Evolutionary conservation across 2,888 invertebrate species (phyloP), one percentile per base, ranked within the genome.

Genomic region (Lochmaea crataegi): DNA sequence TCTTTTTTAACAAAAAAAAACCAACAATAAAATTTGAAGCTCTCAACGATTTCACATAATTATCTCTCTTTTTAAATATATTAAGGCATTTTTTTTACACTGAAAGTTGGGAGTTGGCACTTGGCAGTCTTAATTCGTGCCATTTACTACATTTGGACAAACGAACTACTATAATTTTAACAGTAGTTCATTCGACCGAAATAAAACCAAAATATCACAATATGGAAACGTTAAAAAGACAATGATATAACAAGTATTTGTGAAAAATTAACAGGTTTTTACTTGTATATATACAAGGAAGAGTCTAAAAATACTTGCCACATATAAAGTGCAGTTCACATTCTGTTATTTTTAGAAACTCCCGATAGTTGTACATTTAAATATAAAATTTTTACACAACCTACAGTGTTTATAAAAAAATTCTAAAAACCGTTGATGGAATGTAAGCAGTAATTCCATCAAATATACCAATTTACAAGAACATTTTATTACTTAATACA

Each of bases 71-170:
- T 66, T 57, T 53, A 58, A 48, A 45, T 79, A 78, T 79, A 75
- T 77, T 79, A 81, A 81, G 82, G 81, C 81, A 80, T 77, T 75
- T 75, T 74, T 77, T 74, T 77, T 74, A 78, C 77, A 80, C 71
- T 57, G 67, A 72, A 32, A 58, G 65, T 71, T 65, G 45, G 58
- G 61, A 71, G 48, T 82, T 81, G 82, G 82, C 81, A 77, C 74
- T 77, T 76, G 79, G 78, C 80, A 80, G 81, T 81, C 77, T 79
- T 74, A 56, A 38, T 70, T 32, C 32, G 53, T 64, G 64, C 73
- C 68, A 41, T 58, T 66, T 66, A 56, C 32, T 56, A 64, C 32
- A 26, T 45, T 45, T 42, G 42, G n/a, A 64, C 53, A 63, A 68
- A 68, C 42, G 61, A 68, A 68, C 60, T 61, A 57, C 66, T 57